Conservation (phyloP, 1,140 invertebrate genomes). For the Cyclargus thomasi region DNA sequence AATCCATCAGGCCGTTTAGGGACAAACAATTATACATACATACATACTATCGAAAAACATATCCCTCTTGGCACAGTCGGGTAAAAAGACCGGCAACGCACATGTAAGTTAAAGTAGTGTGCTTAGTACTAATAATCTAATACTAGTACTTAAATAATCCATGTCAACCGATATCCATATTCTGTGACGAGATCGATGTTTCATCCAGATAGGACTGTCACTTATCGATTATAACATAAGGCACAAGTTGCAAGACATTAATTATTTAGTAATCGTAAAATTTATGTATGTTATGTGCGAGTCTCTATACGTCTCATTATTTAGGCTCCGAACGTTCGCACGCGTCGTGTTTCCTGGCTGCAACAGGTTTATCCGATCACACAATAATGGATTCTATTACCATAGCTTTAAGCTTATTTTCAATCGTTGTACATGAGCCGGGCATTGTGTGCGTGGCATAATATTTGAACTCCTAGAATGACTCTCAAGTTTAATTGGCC, state of each 20-base stretch:
- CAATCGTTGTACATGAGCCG: neutral
- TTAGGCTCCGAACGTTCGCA: constrained; percentile 45
- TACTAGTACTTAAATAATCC: no score
- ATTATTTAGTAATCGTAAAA: constrained; percentile 11
- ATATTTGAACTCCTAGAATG: constrained; percentile 41
- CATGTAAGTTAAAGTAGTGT: no score
- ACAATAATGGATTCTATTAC: constrained; percentile 31
- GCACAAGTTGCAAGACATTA: neutral
- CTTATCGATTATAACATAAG: neutral
- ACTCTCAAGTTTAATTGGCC: constrained; percentile 50
- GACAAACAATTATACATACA: no score
- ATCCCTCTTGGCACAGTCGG: no score
- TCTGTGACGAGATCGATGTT: neutral
- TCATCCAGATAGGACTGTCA: neutral
- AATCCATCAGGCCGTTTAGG: no score
- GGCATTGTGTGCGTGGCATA: constrained; percentile 28
- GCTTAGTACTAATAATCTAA: no score
- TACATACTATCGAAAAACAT: no score
- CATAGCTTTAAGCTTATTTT: constrained; percentile 34
- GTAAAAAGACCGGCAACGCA: no score
- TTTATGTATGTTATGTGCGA: constrained; percentile 18
- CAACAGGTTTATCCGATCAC: constrained; percentile 27
- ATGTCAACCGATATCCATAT: neutral
- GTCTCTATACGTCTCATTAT: constrained; percentile 38
- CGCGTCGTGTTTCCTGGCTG: constrained; percentile 46